phyloP scores from a whole-genome alignment of 2,797 vertebrate genomes.

The Alfaro cultratus region DNA sequence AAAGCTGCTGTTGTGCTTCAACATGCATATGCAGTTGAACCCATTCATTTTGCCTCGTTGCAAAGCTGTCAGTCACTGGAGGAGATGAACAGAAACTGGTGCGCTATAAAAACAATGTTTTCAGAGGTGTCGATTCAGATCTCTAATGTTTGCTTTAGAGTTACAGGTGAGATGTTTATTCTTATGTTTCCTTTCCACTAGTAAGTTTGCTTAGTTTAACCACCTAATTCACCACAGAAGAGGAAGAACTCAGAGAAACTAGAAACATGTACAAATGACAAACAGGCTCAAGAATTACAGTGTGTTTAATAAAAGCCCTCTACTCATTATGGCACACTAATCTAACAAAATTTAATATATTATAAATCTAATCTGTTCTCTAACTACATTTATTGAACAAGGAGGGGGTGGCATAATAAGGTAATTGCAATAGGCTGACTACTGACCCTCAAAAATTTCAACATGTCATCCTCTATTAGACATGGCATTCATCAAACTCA shows the following conservation, averaged over 20 bases:
- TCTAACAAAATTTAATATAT: conserved; percentile 33
- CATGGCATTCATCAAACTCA: conserved; percentile 42
- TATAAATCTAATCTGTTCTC: conserved; percentile 25
- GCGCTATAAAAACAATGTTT: conserved; percentile 46
- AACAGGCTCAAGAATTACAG: conserved; percentile 1
- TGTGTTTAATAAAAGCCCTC: conserved; percentile 26
- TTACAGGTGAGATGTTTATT: conserved; percentile 49
- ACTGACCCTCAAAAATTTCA: conserved; percentile 31
- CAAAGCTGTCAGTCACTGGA: conserved; percentile 40
- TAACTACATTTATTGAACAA: conserved; percentile 40
- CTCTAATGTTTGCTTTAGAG: conserved; percentile 30
- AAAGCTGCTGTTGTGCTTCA: conserved; percentile 12
- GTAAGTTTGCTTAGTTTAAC: conserved; percentile 18
- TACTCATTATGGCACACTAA: conserved; percentile 30
- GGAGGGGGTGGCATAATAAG: conserved; percentile 21
- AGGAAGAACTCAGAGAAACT: conserved; percentile 24
- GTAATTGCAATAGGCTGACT: conserved; percentile 32
- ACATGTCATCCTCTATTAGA: conserved; percentile 50
- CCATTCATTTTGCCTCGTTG: conserved; percentile 17
- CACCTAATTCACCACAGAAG: conserved; percentile 23
- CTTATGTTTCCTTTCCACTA: conserved; percentile 19
- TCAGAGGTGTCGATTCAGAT: conserved; percentile 49
- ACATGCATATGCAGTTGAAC: conserved; percentile 4
- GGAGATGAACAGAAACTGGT: conserved; percentile 36
- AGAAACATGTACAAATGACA: conserved; percentile 18